Evolutionary conservation across 2,888 invertebrate genomes (phyloP).

Genomic region (Mythimna ferrago): DNA sequence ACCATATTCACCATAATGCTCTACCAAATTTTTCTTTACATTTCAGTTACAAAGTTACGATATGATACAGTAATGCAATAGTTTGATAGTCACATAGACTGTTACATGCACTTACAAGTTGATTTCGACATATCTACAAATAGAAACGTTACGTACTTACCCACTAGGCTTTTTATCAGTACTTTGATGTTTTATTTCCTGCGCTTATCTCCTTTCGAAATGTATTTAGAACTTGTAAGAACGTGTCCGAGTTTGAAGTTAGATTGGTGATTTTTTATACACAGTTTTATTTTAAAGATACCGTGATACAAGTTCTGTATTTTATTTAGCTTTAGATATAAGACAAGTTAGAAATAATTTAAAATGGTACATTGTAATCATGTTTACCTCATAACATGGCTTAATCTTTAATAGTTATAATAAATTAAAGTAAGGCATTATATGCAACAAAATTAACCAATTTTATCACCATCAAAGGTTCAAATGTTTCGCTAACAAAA

Average conservation of each 20-base stretch:
- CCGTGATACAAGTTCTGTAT: not conserved
- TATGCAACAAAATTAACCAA: conserved; percentile 8
- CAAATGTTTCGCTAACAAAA: conserved; percentile 4
- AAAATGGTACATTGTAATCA: not conserved
- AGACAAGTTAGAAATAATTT: too few relatives aligned
- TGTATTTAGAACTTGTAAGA: conserved; percentile 71
- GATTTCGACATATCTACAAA: conserved; percentile 71
- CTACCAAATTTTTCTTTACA: conserved; percentile 16
- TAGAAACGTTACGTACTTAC: conserved; percentile 63
- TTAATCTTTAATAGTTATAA: not conserved
- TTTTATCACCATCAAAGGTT: not conserved
- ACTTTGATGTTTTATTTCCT: conserved; percentile 88
- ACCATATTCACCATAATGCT: not conserved
- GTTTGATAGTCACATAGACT: conserved; percentile 31
- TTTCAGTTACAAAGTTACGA: not conserved
- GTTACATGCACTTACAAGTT: conserved; percentile 47
- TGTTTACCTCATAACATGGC: not conserved
- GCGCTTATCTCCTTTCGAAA: conserved; percentile 78
- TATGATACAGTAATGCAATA: conserved; percentile 14
- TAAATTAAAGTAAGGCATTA: not conserved
- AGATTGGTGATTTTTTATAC: not conserved
- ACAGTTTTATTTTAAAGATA: not conserved
- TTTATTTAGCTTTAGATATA: too few relatives aligned
- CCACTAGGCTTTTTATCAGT: conserved; percentile 70
- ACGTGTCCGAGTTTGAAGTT: conserved; percentile 17